Evolutionary conservation across 2,113 vertebrate genomes (phyloP).

Genomic region (Microcebus lehilahytsara): DNA sequence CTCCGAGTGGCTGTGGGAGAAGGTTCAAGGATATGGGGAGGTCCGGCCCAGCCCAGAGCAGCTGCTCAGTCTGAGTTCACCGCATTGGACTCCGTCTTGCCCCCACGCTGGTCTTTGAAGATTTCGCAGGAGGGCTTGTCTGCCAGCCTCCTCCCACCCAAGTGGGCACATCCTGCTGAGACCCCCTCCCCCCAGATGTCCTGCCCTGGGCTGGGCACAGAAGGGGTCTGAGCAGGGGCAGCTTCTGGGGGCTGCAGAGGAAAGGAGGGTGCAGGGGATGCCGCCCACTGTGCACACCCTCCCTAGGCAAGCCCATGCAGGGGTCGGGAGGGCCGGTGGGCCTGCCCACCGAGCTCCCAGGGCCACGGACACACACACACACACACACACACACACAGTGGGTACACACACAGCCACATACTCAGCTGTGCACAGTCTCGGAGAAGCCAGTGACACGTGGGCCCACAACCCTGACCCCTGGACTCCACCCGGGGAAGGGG

Average conservation of each 20-base stretch:
- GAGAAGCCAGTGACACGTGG: accelerated
- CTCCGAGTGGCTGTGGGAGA: neutral
- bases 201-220: too few species aligned
- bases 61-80: neutral
- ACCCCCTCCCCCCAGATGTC: accelerated
- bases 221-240: neutral
- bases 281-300: neutral
- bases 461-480: neutral
- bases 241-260: neutral
- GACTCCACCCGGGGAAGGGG: neutral
- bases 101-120: neutral
- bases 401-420: neutral
- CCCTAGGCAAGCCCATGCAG: neutral
- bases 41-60: neutral
- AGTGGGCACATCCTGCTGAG: neutral
- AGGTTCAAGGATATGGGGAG: neutral
- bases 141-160: neutral
- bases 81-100: accelerated
- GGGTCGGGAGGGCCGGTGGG: accelerated
- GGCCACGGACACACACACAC: neutral
- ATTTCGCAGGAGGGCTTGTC: neutral
- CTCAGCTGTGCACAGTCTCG: neutral
- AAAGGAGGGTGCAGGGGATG: too few species aligned
- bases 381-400: neutral
- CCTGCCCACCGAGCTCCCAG: neutral